phyloP scores from a whole-genome alignment of 2,113 vertebrate genomes.

The Gallinago media region DNA sequence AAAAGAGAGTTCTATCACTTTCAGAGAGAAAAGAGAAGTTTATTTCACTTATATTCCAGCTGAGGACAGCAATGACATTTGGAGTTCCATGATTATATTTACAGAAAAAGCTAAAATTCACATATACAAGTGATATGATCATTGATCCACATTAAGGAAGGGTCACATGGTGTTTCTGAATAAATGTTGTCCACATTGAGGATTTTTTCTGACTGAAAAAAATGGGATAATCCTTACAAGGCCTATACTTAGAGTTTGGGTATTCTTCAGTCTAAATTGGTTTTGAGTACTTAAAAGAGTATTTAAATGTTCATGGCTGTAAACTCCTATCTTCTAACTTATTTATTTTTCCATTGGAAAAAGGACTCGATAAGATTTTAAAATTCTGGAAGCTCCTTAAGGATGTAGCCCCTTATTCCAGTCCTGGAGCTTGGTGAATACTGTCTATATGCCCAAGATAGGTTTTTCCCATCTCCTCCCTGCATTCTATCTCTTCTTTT shows the following conservation, averaged over 20 bases:
- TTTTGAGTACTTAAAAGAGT: not conserved
- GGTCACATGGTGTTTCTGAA: not conserved
- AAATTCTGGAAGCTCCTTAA: not conserved
- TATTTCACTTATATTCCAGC: not conserved
- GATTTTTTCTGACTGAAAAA: not conserved
- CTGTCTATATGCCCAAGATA: not conserved
- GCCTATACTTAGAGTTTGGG: not conserved
- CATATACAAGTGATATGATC: not conserved
- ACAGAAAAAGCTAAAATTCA: not conserved
- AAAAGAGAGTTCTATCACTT: not conserved
- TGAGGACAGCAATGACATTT: not conserved
- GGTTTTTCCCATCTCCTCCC: not conserved
- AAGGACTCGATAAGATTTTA: not conserved
- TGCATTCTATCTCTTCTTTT: not conserved
- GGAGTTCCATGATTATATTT: not conserved
- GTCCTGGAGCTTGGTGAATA: not conserved
- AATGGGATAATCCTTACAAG: not conserved
- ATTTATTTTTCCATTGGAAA: not conserved
- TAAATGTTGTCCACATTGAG: fast-evolving
- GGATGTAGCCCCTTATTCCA: not conserved
- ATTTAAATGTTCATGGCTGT: not conserved
- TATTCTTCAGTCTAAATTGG: not conserved
- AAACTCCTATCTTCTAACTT: not conserved
- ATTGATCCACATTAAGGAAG: not conserved
- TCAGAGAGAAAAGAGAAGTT: not conserved